Percentiles rank a stretch among this genome's conserved stretches.
phyloP scores from a whole-genome alignment of 64 coral and sea anemone genomes.

The Actinia equina region DNA sequence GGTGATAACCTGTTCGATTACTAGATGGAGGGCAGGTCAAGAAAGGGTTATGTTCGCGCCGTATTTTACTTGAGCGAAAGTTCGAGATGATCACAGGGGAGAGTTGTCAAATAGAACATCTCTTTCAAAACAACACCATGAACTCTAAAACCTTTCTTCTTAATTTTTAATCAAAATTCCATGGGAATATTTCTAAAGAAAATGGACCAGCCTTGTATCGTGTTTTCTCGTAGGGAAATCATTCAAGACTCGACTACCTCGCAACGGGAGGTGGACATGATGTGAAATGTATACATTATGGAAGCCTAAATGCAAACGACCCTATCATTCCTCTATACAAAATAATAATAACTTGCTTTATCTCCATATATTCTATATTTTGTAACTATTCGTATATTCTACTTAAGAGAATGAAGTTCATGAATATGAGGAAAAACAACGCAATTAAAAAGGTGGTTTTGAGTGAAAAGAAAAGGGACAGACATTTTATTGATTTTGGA shows the following conservation, averaged over 20 bases:
- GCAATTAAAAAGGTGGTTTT: not conserved
- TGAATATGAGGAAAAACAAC: not conserved
- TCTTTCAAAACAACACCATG: not conserved
- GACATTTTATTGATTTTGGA: constrained; percentile 5
- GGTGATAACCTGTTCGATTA: constrained; percentile 10
- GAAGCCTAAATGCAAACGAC: not conserved
- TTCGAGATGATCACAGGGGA: not conserved
- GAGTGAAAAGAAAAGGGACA: not conserved
- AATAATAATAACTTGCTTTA: not conserved
- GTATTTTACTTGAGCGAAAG: not conserved
- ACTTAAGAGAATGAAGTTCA: not conserved
- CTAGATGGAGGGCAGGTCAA: constrained; percentile 1
- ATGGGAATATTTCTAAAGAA: not conserved
- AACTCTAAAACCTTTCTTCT: not conserved
- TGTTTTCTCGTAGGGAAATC: not conserved
- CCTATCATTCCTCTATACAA: not conserved
- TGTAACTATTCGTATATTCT: not conserved
- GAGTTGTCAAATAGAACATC: not conserved
- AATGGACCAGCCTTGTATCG: not conserved
- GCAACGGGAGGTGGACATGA: not conserved
- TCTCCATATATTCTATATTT: not conserved
- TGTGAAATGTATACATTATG: not conserved
- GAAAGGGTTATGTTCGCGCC: not conserved
- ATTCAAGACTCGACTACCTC: not conserved
- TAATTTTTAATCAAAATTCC: not conserved